These are phyloP conservation scores for Drosophila simulans DNA, from an alignment of 1,140 invertebrate genomes.

Conservation along the genomic window DNA sequence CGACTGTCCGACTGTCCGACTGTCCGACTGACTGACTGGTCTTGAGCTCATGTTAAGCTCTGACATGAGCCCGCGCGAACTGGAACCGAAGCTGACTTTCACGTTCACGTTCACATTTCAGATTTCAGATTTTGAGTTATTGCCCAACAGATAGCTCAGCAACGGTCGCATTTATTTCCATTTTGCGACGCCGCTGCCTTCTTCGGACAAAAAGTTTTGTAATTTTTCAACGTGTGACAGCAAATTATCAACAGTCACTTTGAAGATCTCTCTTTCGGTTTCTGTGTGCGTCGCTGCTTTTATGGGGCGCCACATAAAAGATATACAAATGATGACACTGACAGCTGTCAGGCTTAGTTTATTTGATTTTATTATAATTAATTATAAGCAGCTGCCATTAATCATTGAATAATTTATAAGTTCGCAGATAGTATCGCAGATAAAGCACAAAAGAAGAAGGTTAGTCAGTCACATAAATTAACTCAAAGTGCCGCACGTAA, in stretches of 20 bases:
- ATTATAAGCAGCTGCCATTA: constrained; percentile 77
- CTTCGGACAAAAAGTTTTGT: constrained; percentile 38
- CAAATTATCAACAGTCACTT: constrained; percentile 78
- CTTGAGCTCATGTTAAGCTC: constrained; percentile 39
- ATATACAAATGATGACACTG: constrained; percentile 81
- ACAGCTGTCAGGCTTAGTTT: constrained; percentile 83
- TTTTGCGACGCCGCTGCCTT: constrained; percentile 45
- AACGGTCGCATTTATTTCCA: constrained; percentile 56
- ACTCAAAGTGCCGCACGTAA: constrained; percentile 53
- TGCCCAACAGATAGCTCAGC: constrained; percentile 57
- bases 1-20: background rate
- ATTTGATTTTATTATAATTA: constrained; percentile 84
- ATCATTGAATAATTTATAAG: constrained; percentile 82
- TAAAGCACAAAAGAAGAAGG: constrained; percentile 35
- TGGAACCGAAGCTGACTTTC: constrained; percentile 24
- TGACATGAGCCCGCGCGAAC: constrained; percentile 31
- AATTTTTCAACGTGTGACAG: constrained; percentile 79
- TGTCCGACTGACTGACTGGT: constrained; percentile 23
- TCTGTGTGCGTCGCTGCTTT: constrained; percentile 8
- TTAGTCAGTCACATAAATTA: constrained; percentile 66
- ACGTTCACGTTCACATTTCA: constrained; percentile 23
- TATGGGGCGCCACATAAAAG: constrained; percentile 62
- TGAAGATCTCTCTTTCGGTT: constrained; percentile 37
- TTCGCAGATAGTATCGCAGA: constrained; percentile 48
- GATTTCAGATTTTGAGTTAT: constrained; percentile 54